Evolutionary conservation across 2,113 vertebrate species (phyloP).

Genomic region (Crotalus viridis): DNA sequence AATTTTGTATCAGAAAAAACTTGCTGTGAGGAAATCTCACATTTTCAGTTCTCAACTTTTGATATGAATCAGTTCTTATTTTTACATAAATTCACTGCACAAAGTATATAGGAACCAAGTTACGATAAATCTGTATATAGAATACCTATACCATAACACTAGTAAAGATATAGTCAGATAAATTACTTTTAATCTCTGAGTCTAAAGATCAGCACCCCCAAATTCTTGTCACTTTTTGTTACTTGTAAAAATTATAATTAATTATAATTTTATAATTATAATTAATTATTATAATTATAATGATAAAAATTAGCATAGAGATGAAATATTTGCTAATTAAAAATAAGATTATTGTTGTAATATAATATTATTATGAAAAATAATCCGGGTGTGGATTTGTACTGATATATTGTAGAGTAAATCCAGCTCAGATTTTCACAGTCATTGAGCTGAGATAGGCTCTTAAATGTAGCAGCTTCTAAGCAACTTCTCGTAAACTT

Average conservation of each 20-base stretch:
- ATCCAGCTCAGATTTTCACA: background rate
- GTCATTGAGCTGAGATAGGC: background rate
- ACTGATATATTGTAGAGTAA: background rate
- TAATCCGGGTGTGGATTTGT: background rate
- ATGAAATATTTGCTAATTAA: background rate
- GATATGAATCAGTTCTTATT: background rate
- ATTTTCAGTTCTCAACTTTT: background rate
- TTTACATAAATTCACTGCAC: background rate
- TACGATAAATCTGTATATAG: background rate
- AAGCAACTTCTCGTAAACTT: background rate
- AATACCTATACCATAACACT: background rate
- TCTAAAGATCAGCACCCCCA: background rate
- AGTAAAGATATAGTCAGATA: background rate
- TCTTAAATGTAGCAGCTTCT: background rate
- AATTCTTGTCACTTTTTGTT: background rate
- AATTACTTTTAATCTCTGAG: constrained; percentile 12
- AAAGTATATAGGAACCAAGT: background rate
- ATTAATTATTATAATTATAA: background rate
- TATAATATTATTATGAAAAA: background rate
- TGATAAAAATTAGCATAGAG: background rate
- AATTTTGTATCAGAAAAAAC: background rate
- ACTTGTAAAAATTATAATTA: background rate
- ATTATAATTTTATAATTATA: background rate
- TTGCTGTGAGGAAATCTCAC: background rate
- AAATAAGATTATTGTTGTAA: background rate